A percentile compares a stretch with the other conserved stretches of the same genome.
These are phyloP conservation scores for Fulmarus glacialis DNA, from an alignment of 2,113 vertebrate species.

Conservation along the genomic window DNA sequence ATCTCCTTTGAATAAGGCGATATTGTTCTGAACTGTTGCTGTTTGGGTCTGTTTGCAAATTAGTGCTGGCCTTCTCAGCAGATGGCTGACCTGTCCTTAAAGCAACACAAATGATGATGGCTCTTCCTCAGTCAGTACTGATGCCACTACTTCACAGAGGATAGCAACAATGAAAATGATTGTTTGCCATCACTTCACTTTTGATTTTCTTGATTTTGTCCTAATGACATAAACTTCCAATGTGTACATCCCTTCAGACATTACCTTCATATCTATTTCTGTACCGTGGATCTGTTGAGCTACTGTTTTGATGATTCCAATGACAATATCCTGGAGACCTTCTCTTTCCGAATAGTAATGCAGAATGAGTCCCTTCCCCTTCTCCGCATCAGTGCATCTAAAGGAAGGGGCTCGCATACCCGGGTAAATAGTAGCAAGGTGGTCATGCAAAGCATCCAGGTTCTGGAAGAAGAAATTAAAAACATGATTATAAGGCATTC, in stretches of 20 bases:
- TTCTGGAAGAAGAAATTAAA: constrained; percentile 79
- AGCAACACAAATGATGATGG: neutral
- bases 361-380: constrained; percentile 94
- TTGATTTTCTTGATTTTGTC: neutral
- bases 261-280: constrained; percentile 99
- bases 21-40: neutral
- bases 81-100: neutral
- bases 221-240: neutral
- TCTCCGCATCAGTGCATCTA: constrained; percentile 94
- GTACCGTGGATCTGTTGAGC: constrained; percentile 98
- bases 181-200: neutral
- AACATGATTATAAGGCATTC: neutral
- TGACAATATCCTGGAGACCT: constrained; percentile 98
- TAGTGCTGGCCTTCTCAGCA: neutral
- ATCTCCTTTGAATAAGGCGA: neutral
- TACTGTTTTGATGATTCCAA: constrained; percentile 98
- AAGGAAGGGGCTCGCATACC: constrained; percentile 98
- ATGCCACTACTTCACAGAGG: neutral
- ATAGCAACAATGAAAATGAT: neutral
- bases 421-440: constrained; percentile 97
- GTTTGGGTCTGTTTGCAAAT: neutral
- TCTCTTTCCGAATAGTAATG: constrained; percentile 99
- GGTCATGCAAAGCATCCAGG: constrained; percentile 95
- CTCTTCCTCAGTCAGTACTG: neutral
- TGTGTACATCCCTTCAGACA: neutral